Base-by-base conservation (phyloP, 2,797 vertebrate genomes). In the Dallia pectoralis region DNA sequence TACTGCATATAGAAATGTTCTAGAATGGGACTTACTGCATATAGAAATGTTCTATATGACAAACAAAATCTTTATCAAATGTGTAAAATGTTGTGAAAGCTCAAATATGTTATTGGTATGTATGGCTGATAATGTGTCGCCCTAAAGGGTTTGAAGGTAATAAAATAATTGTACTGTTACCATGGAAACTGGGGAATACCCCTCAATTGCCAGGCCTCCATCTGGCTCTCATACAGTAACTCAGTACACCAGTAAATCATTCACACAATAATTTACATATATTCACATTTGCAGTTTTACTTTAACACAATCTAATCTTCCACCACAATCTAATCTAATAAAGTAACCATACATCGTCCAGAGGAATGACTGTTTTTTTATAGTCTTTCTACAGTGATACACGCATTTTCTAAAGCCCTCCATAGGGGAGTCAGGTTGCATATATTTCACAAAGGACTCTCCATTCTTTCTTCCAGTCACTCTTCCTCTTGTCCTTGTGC, bases 141-240 rank as follows among this genome's bases (percentile, higher is more conserved):
- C 29, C 67, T n/a, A 33, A 53, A 75, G 73, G 63, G 25, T 22
- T 56, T 62, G 64, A 80, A 59, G 22, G 72, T 33, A 29, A 32
- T 71, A 65, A 56, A 73, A 81, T 69, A 73, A 80, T 77, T 79
- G 61, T 76, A 71, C 77, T 0, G 91, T 93, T 92, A 84, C 93
- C 89, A 94, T 93, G 90, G 93, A 87, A 93, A 93, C 92, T 88
- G 86, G 91, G 91, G 90, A 89, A 91, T 89, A 89, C 90, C 87
- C 68, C 71, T 73, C 70, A 73, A 67, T 22, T 76, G 56, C 71
- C 83, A 77, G 77, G 63, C 83, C 81, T 80, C 78, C 40, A 78
- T 74, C 30, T 66, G 66, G 29, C 67, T 44, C 49, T 68, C 29
- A 12, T 36, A 14, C 4, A 18, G n/a, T n/a, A 40, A 40, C 18